phyloP scores from a whole-genome alignment of 2,797 vertebrate species.

The Macroramphosus scolopax region DNA sequence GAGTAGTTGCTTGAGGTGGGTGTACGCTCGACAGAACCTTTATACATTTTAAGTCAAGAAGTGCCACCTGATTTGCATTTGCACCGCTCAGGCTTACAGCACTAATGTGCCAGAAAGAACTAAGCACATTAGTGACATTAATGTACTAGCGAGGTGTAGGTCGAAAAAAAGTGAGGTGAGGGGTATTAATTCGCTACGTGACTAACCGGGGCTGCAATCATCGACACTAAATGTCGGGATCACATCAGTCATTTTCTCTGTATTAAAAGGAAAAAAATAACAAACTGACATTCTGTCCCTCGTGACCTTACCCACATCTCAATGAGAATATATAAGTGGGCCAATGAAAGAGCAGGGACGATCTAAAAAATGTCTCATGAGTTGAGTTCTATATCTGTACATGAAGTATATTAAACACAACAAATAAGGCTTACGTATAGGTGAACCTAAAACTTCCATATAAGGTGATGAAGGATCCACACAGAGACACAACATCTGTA shows the following conservation, averaged over 20 bases:
- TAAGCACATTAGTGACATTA: slow-evolving; percentile 25
- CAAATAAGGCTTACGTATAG: not conserved
- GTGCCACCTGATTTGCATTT: slow-evolving; percentile 24
- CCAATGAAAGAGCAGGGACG: not conserved
- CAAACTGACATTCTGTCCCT: not conserved
- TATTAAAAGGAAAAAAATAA: slow-evolving; percentile 14
- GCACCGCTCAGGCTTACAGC: not conserved
- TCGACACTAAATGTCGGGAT: slow-evolving; percentile 40
- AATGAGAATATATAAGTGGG: slow-evolving; percentile 4
- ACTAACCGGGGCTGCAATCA: slow-evolving; percentile 18
- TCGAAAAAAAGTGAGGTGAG: slow-evolving; percentile 21
- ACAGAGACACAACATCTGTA: slow-evolving; percentile 15
- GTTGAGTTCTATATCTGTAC: not conserved
- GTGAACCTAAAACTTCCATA: too few relatives aligned
- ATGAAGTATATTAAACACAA: slow-evolving; percentile 6
- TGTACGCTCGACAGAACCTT: slow-evolving; percentile 13
- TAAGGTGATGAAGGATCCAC: slow-evolving; percentile 8
- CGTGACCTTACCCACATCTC: slow-evolving; percentile 7
- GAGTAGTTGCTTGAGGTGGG: slow-evolving; percentile 2
- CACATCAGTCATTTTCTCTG: slow-evolving; percentile 19
- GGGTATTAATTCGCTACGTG: slow-evolving; percentile 18
- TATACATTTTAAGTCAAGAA: slow-evolving; percentile 13
- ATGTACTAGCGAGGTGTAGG: slow-evolving; percentile 10
- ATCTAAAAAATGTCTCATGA: too few relatives aligned
- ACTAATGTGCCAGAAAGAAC: slow-evolving; percentile 23